Conservation (phyloP, 2,797 vertebrate species). For the Glyptemys insculpta region DNA sequence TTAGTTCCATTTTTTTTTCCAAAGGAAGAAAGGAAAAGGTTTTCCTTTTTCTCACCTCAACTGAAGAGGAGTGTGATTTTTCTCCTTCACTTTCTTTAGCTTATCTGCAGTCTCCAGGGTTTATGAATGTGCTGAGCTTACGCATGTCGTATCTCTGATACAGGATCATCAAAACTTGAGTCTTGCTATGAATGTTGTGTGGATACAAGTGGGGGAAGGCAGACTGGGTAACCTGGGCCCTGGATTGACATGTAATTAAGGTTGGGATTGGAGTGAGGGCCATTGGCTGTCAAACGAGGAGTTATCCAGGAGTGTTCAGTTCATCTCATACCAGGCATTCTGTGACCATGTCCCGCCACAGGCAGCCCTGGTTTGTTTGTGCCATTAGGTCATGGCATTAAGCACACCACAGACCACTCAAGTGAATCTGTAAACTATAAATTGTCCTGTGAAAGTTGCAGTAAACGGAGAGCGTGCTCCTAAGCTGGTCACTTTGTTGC, state of each 20-base stretch:
- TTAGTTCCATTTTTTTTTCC: neutral
- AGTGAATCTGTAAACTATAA: neutral
- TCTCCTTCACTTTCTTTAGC: neutral
- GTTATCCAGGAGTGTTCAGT: fast-evolving
- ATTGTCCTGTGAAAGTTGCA: fast-evolving
- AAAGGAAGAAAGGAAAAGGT: neutral
- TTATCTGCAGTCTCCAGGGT: neutral
- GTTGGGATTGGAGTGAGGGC: neutral
- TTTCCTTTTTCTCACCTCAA: neutral
- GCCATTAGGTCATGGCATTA: neutral
- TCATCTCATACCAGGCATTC: neutral
- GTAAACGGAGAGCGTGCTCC: neutral
- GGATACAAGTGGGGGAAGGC: neutral
- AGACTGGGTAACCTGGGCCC: neutral
- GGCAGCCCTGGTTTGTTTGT: neutral
- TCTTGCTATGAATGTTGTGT: neutral
- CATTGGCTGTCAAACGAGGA: neutral
- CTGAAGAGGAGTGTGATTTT: neutral
- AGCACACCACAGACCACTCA: neutral
- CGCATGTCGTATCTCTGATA: neutral
- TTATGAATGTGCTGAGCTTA: neutral
- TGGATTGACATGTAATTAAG: neutral
- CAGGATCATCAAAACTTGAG: neutral
- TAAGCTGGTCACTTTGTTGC: constrained; percentile 12
- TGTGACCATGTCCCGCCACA: neutral